phyloP scores from a whole-genome alignment of 2,888 invertebrate genomes.

The Tanytarsus gracilentus region DNA sequence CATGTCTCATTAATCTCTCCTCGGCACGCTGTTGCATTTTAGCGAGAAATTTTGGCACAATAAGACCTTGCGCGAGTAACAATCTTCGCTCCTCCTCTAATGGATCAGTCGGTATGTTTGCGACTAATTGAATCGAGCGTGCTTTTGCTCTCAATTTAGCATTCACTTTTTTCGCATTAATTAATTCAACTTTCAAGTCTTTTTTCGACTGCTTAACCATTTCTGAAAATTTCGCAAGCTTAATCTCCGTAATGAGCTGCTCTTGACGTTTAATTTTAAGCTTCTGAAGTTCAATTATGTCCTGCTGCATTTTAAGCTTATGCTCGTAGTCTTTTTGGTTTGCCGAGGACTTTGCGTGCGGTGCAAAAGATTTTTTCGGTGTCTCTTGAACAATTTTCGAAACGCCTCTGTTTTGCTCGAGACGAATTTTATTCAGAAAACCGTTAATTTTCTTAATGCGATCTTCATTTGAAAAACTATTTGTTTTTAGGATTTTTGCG shows the following conservation, averaged over 20 bases:
- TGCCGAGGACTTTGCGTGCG: not conserved
- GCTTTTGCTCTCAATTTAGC: conserved; percentile 43
- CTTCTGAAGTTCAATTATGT: conserved; percentile 63
- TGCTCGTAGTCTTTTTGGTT: conserved; percentile 5
- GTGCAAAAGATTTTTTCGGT: not conserved
- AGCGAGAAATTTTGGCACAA: conserved; percentile 57
- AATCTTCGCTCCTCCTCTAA: conserved; percentile 33
- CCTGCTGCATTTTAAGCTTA: conserved; percentile 57
- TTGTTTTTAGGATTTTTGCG: conserved; percentile 39
- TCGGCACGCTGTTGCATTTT: conserved; percentile 65
- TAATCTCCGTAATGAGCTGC: conserved; percentile 62
- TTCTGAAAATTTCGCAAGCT: conserved; percentile 57
- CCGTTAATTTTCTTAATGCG: conserved; percentile 40
- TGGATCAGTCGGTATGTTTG: conserved; percentile 14
- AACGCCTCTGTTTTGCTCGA: conserved; percentile 35
- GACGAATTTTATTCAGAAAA: conserved; percentile 40
- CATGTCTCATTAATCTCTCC: conserved; percentile 48
- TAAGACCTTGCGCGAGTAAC: conserved; percentile 38
- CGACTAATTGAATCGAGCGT: conserved; percentile 17
- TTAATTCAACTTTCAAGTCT: conserved; percentile 49
- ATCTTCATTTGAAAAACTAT: conserved; percentile 33
- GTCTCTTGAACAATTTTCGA: not conserved
- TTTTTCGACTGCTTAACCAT: conserved; percentile 54
- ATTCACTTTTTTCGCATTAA: conserved; percentile 49
- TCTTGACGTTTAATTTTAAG: conserved; percentile 62